Conservation (phyloP, 2,113 vertebrate species). For the Blennius ocellaris region DNA sequence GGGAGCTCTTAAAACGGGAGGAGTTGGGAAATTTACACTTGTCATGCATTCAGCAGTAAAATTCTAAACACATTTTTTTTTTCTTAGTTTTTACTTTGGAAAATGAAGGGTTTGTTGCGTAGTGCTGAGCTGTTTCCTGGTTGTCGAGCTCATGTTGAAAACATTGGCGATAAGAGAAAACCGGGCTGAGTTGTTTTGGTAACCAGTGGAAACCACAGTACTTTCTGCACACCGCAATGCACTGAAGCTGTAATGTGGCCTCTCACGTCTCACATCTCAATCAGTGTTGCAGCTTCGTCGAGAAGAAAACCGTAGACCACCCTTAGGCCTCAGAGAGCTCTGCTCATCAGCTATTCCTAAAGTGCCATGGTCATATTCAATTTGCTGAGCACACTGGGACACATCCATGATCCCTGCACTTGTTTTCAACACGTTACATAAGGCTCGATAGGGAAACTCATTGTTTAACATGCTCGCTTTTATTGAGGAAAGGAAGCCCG, state of each 20-base stretch:
- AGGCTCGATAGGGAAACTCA: conserved; percentile 37
- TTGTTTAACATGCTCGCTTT: conserved; percentile 47
- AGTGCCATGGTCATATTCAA: too few relatives aligned
- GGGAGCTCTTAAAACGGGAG: neutral
- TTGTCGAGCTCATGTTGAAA: neutral
- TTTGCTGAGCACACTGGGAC: neutral
- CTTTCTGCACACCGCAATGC: neutral
- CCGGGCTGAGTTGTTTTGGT: neutral
- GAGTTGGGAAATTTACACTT: neutral
- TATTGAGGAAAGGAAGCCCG: conserved; percentile 56
- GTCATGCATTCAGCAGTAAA: neutral
- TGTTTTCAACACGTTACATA: conserved; percentile 39
- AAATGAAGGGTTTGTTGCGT: too few relatives aligned
- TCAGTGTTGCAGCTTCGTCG: neutral
- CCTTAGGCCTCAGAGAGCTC: too few relatives aligned
- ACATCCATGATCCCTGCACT: neutral
- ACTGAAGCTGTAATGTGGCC: neutral
- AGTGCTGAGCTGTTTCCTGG: neutral
- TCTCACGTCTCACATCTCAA: neutral
- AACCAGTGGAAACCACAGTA: neutral
- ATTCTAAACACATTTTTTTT: too few relatives aligned
- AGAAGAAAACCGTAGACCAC: too few relatives aligned
- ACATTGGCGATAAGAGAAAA: neutral
- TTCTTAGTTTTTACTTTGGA: too few relatives aligned
- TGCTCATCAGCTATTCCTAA: too few relatives aligned